These are phyloP conservation scores for Zonotrichia leucophrys DNA, from an alignment of 2,113 vertebrate species.

Conservation along the genomic window DNA sequence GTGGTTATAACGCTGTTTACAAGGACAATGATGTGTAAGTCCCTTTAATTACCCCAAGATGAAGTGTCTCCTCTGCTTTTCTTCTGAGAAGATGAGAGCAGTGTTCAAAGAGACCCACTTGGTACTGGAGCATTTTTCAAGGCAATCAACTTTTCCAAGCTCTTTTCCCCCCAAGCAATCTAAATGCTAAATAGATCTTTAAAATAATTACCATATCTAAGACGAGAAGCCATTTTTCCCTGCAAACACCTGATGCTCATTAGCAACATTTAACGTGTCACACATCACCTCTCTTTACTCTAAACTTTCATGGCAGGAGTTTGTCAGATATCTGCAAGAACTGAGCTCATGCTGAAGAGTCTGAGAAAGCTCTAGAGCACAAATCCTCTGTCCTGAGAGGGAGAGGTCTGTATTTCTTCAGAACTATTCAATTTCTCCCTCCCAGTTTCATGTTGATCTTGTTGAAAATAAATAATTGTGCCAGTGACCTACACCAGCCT, in stretches of 20 bases:
- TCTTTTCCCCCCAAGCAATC: constrained; percentile 55
- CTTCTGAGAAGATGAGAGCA: constrained; percentile 33
- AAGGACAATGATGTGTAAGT: constrained; percentile 40
- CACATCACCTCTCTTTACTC: background rate
- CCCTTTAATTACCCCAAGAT: constrained; percentile 2
- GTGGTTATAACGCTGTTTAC: background rate
- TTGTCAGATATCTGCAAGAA: background rate
- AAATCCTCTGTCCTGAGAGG: background rate
- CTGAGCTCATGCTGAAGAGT: background rate
- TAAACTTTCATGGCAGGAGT: background rate
- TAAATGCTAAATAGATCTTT: constrained; percentile 73
- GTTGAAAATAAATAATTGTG: background rate
- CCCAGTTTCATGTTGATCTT: background rate
- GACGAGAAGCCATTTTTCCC: background rate
- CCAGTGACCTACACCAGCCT: background rate
- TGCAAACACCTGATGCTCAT: constrained; percentile 62
- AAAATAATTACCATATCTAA: constrained; percentile 61
- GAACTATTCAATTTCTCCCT: background rate
- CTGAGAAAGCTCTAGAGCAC: background rate
- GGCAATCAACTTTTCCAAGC: constrained; percentile 44
- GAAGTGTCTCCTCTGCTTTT: constrained; percentile 41
- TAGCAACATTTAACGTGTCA: constrained; percentile 44
- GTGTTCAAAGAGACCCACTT: constrained; percentile 35
- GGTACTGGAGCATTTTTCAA: constrained; percentile 1
- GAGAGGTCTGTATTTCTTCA: background rate